Percentiles rank a stretch among this genome's conserved stretches.
Evolutionary conservation across 2,888 invertebrate species (phyloP).

Genomic region (Zygothrica quintamaculata): DNA sequence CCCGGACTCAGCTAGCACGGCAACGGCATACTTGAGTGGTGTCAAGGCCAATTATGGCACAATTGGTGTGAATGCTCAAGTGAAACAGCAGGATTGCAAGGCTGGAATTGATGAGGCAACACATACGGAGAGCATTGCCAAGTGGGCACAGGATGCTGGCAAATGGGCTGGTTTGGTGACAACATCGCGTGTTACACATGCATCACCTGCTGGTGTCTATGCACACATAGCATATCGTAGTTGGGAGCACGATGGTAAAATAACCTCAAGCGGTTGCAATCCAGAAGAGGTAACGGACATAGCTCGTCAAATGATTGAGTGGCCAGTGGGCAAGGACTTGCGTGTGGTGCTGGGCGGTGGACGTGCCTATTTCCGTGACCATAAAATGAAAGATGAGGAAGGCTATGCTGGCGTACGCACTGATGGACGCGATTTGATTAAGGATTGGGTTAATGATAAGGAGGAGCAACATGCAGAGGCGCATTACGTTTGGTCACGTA

Average conservation of each 20-base stretch:
- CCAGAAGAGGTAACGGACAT: conserved; percentile 88
- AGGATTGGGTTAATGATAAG: conserved; percentile 87
- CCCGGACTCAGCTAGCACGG: conserved; percentile 92
- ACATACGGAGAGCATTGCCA: conserved; percentile 88
- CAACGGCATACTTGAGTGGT: conserved; percentile 91
- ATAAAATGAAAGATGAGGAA: conserved; percentile 84
- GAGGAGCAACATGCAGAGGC: conserved; percentile 64
- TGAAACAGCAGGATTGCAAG: conserved; percentile 87
- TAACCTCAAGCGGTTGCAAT: conserved; percentile 84
- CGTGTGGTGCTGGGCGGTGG: conserved; percentile 86
- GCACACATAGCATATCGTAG: conserved; percentile 88
- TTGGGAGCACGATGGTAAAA: conserved; percentile 89
- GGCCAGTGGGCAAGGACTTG: conserved; percentile 88
- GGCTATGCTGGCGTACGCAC: conserved; percentile 86
- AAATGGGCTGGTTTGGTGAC: conserved; percentile 90
- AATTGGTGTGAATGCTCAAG: conserved; percentile 89
- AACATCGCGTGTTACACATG: conserved; percentile 91
- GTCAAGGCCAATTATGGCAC: conserved; percentile 92
- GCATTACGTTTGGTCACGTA: conserved; percentile 80
- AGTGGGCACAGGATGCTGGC: conserved; percentile 88
- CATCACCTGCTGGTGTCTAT: conserved; percentile 90
- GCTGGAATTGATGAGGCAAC: conserved; percentile 86
- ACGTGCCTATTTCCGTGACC: conserved; percentile 73
- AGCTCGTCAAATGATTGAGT: conserved; percentile 88
- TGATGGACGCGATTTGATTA: conserved; percentile 88